These are phyloP conservation scores for Psilanteris sp. DNA, from an alignment of 1,140 invertebrate species.

Conservation along the genomic window DNA sequence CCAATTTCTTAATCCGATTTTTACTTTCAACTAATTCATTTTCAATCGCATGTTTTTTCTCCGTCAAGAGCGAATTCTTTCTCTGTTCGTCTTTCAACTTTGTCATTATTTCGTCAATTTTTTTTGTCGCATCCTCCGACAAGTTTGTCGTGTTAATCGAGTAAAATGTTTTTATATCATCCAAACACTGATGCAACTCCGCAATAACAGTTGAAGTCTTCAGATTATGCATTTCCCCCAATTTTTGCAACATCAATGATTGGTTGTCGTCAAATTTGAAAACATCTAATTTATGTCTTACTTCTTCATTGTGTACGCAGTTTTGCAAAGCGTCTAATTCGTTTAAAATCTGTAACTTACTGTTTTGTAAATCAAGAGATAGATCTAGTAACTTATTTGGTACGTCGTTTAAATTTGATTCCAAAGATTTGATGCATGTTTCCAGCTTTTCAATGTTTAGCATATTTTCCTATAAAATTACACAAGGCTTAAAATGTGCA, in stretches of 20 bases:
- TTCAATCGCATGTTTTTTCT: conserved; percentile 19
- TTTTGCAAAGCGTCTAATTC: not conserved
- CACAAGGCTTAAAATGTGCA: no score
- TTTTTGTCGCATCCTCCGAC: conserved; percentile 1
- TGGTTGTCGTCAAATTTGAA: conserved; percentile 3
- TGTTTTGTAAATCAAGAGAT: not conserved
- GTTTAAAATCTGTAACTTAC: no score
- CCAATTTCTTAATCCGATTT: conserved; percentile 19
- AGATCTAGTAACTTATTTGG: not conserved
- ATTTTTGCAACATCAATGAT: not conserved
- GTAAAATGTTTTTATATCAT: conserved; percentile 3
- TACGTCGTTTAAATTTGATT: no score
- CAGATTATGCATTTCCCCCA: conserved; percentile 2
- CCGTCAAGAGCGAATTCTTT: not conserved
- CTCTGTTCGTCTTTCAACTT: conserved; percentile 26
- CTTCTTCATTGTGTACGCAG: not conserved
- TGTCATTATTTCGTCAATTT: not conserved
- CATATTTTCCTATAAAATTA: no score
- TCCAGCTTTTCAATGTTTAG: no score
- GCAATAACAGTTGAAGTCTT: not conserved
- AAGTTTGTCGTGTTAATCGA: not conserved
- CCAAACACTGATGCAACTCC: conserved; percentile 18
- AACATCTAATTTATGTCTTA: not conserved
- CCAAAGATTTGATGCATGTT: no score
- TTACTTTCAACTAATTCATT: conserved; percentile 23